phyloP scores from a whole-genome alignment of 1,140 invertebrate species.

The Chymomyza costata region DNA sequence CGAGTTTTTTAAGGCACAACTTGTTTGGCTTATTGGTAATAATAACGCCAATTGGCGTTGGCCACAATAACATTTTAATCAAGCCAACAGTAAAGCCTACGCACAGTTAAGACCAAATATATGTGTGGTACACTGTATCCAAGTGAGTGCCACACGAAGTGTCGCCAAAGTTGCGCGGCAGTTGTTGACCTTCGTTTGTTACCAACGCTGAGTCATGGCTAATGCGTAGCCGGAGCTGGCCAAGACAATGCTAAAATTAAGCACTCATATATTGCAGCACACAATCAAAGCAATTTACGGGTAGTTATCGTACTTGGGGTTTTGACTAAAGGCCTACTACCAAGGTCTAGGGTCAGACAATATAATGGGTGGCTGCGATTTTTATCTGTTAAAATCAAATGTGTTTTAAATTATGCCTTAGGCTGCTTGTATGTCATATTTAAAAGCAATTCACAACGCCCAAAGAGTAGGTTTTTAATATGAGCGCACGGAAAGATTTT shows the following conservation, averaged over 20 bases:
- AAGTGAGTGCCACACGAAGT: conserved; percentile 31
- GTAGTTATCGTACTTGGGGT: too few relatives aligned
- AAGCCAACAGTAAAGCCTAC: conserved; percentile 57
- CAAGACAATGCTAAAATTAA: conserved; percentile 22
- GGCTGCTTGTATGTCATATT: too few relatives aligned
- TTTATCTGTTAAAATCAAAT: too few relatives aligned
- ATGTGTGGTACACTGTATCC: conserved; percentile 26
- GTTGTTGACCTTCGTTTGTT: conserved; percentile 53
- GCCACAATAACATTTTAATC: conserved; percentile 59
- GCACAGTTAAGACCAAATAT: conserved; percentile 63
- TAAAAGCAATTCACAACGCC: too few relatives aligned
- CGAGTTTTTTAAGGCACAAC: conserved; percentile 34
- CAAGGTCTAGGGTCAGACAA: too few relatives aligned
- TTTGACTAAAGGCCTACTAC: too few relatives aligned
- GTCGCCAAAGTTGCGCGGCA: conserved; percentile 54
- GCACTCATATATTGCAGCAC: conserved; percentile 11
- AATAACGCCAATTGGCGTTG: conserved; percentile 66
- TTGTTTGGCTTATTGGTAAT: conserved; percentile 50
- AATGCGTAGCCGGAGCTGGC: conserved; percentile 43
- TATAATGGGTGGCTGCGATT: too few relatives aligned
- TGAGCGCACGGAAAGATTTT: too few relatives aligned
- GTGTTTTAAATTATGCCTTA: too few relatives aligned
- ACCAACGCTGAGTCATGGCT: conserved; percentile 43
- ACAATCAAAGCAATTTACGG: conserved; percentile 9
- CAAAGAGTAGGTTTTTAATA: too few relatives aligned